These are phyloP conservation scores for Celastrina argiolus DNA, from an alignment of 2,888 invertebrate genomes.

Conservation along the genomic window DNA sequence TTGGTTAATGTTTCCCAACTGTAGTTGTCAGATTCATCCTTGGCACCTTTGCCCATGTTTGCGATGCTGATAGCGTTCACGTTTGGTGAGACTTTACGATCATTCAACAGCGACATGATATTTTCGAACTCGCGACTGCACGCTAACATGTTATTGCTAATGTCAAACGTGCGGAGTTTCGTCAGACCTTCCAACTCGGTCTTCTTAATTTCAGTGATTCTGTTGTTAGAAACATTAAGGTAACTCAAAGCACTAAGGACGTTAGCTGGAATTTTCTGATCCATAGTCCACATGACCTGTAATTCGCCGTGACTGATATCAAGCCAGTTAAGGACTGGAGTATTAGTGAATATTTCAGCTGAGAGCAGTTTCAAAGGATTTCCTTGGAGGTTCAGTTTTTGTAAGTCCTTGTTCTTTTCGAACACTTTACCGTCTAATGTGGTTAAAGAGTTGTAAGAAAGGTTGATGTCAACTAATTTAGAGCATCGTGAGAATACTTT, in stretches of 20 bases:
- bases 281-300: slow-evolving; percentile 81
- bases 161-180: slow-evolving; percentile 78
- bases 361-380: slow-evolving; percentile 84
- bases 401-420: slow-evolving; percentile 81
- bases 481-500: slow-evolving; percentile 75
- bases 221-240: slow-evolving; percentile 80
- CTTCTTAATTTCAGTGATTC: slow-evolving; percentile 74
- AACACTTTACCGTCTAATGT: slow-evolving; percentile 81
- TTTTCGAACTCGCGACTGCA: slow-evolving; percentile 83
- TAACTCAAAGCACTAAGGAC: slow-evolving; percentile 75
- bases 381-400: slow-evolving; percentile 82
- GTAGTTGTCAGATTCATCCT: slow-evolving; percentile 56
- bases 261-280: slow-evolving; percentile 59
- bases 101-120: slow-evolving; percentile 81
- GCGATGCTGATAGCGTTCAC: slow-evolving; percentile 58
- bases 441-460: slow-evolving; percentile 83
- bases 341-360: slow-evolving; percentile 81
- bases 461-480: slow-evolving; percentile 82
- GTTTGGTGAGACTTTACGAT: slow-evolving; percentile 76
- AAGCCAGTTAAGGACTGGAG: slow-evolving; percentile 80
- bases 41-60: slow-evolving; percentile 57
- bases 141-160: slow-evolving; percentile 81
- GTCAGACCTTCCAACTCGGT: slow-evolving; percentile 79
- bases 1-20: slow-evolving; percentile 71
- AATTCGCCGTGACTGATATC: slow-evolving; percentile 85